phyloP scores from a whole-genome alignment of 1,140 invertebrate species.

The Drosophila mojavensis region DNA sequence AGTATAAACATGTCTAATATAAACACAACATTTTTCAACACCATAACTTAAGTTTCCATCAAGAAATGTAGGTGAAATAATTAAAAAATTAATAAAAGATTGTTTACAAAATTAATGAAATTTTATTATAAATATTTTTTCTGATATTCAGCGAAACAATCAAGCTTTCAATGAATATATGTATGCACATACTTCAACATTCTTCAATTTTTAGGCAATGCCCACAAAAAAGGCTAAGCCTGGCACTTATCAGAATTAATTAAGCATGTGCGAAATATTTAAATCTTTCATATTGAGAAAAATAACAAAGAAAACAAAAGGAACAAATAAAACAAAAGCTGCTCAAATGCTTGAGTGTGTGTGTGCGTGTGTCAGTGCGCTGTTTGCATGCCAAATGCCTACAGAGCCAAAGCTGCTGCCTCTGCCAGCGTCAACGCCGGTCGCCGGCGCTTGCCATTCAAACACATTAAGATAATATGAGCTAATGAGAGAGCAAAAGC shows the following conservation, averaged over 20 bases:
- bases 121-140: too few relatives aligned
- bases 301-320: slow-evolving; percentile 38
- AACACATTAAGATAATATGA: slow-evolving; percentile 65
- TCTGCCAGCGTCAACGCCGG: slow-evolving; percentile 24
- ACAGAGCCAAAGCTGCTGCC: slow-evolving; percentile 20
- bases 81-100: too few relatives aligned
- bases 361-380: slow-evolving; percentile 15
- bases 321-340: slow-evolving; percentile 28
- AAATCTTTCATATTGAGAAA: slow-evolving; percentile 54
- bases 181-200: too few relatives aligned
- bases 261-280: slow-evolving; percentile 61
- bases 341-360: not conserved
- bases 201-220: slow-evolving; percentile 5
- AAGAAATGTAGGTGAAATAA: too few relatives aligned
- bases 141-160: too few relatives aligned
- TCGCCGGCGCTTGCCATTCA: slow-evolving; percentile 39
- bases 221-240: slow-evolving; percentile 37
- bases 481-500: slow-evolving; percentile 55
- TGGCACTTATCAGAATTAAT: slow-evolving; percentile 40
- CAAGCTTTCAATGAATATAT: not conserved
- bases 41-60: too few relatives aligned
- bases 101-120: too few relatives aligned
- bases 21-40: too few relatives aligned
- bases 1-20: too few relatives aligned
- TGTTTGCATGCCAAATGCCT: slow-evolving; percentile 36